Conservation (phyloP, 2,113 vertebrate genomes). For the Pelodiscus sinensis region DNA sequence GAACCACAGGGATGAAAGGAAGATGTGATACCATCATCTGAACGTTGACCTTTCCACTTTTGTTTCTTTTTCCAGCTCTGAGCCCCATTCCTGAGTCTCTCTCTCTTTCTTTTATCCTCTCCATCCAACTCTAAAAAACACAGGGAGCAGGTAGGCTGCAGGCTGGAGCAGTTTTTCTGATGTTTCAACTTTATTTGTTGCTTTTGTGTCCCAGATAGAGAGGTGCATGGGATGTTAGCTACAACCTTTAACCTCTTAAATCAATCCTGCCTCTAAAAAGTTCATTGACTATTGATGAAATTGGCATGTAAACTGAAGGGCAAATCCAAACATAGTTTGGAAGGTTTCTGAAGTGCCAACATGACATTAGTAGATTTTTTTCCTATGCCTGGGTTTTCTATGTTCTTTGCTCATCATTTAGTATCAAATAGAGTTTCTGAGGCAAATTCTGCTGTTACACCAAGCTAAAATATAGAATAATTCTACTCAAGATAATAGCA, state of each 20-base stretch:
- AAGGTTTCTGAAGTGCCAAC: background rate
- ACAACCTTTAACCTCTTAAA: slow-evolving; percentile 49
- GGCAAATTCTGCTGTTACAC: background rate
- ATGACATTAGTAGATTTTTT: slow-evolving; percentile 15
- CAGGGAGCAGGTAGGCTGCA: slow-evolving; percentile 68
- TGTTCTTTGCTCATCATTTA: background rate
- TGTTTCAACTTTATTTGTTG: slow-evolving; percentile 61
- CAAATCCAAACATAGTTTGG: background rate
- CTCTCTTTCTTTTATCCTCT: slow-evolving; percentile 61
- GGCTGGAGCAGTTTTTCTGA: slow-evolving; percentile 38
- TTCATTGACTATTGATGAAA: slow-evolving; percentile 11
- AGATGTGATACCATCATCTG: slow-evolving; percentile 79
- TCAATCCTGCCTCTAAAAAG: background rate
- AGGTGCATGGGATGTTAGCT: slow-evolving; percentile 39
- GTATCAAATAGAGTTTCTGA: background rate
- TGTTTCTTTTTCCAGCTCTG: slow-evolving; percentile 76
- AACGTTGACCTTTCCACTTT: slow-evolving; percentile 77
- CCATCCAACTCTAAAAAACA: slow-evolving; percentile 50
- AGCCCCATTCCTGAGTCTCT: slow-evolving; percentile 53
- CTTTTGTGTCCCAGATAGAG: slow-evolving; percentile 50
- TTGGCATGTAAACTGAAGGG: background rate
- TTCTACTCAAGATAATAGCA: background rate
- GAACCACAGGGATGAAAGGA: slow-evolving; percentile 79
- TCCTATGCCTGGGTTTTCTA: background rate
- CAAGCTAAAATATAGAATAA: background rate